A percentile compares a stretch with the other conserved stretches of the same genome.
These are phyloP conservation scores for Lithosia quadra DNA, from an alignment of 2,888 invertebrate species.

Conservation along the genomic window DNA sequence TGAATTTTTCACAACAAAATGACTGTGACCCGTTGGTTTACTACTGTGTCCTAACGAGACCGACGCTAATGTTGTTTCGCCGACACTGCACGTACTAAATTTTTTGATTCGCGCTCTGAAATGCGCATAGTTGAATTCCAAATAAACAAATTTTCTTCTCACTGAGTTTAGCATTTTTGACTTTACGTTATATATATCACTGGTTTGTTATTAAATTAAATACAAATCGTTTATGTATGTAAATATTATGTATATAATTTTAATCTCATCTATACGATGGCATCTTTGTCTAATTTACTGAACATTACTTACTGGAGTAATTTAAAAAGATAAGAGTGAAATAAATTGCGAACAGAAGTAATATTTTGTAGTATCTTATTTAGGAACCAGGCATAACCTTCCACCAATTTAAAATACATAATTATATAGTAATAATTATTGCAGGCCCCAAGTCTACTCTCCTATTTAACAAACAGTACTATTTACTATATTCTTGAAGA, in stretches of 20 bases:
- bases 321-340: too few species aligned
- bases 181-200: slow-evolving; percentile 10
- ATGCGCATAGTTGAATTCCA: slow-evolving; percentile 29
- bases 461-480: too few species aligned
- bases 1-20: slow-evolving; percentile 82
- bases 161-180: slow-evolving; percentile 31
- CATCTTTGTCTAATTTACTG: too few species aligned
- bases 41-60: slow-evolving; percentile 64
- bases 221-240: too few species aligned
- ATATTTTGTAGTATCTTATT: too few species aligned
- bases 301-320: too few species aligned
- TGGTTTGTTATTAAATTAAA: neutral
- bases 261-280: neutral
- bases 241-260: neutral
- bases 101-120: slow-evolving; percentile 32
- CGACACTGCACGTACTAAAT: slow-evolving; percentile 45
- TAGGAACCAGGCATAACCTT: too few species aligned
- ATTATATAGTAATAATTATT: too few species aligned
- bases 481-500: too few species aligned
- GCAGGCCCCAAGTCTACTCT: too few species aligned
- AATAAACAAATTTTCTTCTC: slow-evolving; percentile 33
- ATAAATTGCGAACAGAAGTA: too few species aligned
- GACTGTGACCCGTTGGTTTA: slow-evolving; percentile 59
- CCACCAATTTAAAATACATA: too few species aligned
- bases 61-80: slow-evolving; percentile 72